Evolutionary conservation across 2,113 vertebrate genomes (phyloP).

Genomic region (Ahaetulla prasina): DNA sequence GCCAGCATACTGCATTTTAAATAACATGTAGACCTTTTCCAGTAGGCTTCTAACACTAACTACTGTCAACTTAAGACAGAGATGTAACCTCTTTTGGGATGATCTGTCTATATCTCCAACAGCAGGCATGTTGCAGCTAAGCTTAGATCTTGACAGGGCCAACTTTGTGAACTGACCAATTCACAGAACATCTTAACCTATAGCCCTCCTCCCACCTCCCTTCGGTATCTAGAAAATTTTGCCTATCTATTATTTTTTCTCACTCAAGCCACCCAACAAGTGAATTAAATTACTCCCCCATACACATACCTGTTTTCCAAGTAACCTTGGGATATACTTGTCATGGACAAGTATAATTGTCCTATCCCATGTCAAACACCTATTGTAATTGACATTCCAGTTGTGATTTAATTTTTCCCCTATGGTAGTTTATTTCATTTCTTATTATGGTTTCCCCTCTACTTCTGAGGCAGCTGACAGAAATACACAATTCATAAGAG

Average conservation of each 20-base stretch:
- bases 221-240: neutral
- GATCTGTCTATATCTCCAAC: neutral
- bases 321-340: neutral
- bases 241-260: neutral
- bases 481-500: neutral
- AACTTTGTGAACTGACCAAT: neutral
- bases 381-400: neutral
- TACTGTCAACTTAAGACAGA: neutral
- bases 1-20: neutral
- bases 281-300: neutral
- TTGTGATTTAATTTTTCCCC: neutral
- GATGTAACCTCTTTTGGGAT: neutral
- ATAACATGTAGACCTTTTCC: neutral
- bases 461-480: neutral
- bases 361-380: neutral
- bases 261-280: neutral
- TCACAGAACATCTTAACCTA: neutral
- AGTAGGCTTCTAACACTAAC: neutral
- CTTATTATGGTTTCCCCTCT: neutral
- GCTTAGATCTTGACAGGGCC: neutral
- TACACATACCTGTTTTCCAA: neutral
- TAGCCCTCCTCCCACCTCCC: neutral
- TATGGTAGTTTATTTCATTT: neutral
- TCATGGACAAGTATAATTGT: neutral
- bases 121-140: neutral